Evolutionary conservation across 1,140 invertebrate species (phyloP).

Genomic region (Drosophila eugracilis): DNA sequence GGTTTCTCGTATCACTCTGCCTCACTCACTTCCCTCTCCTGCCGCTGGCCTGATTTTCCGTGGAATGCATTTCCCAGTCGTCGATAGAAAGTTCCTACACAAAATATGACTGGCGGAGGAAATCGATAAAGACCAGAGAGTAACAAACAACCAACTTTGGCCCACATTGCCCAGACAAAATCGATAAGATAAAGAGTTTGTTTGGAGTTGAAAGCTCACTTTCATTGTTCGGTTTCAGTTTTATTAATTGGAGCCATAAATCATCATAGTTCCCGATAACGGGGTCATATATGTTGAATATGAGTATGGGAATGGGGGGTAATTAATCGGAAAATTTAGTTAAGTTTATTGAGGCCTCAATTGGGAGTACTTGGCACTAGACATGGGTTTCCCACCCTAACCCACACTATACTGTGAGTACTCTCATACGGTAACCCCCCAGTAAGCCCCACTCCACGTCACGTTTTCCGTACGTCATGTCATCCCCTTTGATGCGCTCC

Average conservation of each 20-base stretch:
- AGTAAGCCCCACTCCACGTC: constrained; percentile 1
- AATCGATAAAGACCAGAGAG: constrained; percentile 59
- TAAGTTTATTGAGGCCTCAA: neutral
- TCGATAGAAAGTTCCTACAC: constrained; percentile 57
- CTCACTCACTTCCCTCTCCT: constrained; percentile 21
- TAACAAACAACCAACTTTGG: constrained; percentile 26
- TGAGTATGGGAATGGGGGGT: neutral
- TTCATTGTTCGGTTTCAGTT: constrained; percentile 24
- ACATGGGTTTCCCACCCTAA: too few species aligned
- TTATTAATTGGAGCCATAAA: constrained; percentile 34
- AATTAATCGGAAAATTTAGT: constrained; percentile 13
- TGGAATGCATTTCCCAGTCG: constrained; percentile 46
- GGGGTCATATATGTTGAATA: constrained; percentile 12
- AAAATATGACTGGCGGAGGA: constrained; percentile 34
- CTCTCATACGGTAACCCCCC: too few species aligned
- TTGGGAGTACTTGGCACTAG: too few species aligned
- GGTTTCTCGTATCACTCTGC: constrained; percentile 12
- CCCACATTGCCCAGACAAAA: constrained; percentile 24
- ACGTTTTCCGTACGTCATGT: constrained; percentile 17
- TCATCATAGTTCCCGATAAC: constrained; percentile 11
- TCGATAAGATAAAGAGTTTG: constrained; percentile 60
- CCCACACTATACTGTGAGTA: too few species aligned
- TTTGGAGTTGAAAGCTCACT: constrained; percentile 25
- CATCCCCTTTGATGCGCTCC: constrained; percentile 35
- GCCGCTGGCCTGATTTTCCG: constrained; percentile 36